Percentiles rank a stretch among this genome's conserved stretches.
Conservation (phyloP, 2,797 vertebrate species). For the Gila robusta region DNA sequence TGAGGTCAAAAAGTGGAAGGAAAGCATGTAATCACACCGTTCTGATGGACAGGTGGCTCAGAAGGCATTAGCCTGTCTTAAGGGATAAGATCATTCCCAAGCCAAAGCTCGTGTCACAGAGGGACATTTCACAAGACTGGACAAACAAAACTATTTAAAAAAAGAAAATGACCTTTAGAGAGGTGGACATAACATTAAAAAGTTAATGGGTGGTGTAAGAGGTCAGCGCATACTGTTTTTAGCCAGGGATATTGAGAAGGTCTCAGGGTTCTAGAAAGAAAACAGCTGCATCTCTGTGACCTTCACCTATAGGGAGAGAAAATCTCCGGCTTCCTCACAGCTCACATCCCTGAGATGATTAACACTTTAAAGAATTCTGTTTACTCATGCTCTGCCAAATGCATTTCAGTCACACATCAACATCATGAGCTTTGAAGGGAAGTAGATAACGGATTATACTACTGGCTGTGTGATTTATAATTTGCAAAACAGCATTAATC, state of each 20-base stretch:
- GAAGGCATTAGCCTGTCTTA: conserved; percentile 58
- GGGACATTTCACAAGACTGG: conserved; percentile 33
- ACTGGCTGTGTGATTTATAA: not conserved
- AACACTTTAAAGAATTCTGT: conserved; percentile 30
- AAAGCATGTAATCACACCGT: conserved; percentile 29
- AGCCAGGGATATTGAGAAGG: not conserved
- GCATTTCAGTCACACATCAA: conserved; percentile 5
- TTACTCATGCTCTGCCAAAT: conserved; percentile 27
- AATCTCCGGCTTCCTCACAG: conserved; percentile 47
- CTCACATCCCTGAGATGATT: conserved; percentile 34
- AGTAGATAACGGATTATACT: not conserved
- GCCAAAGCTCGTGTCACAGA: conserved; percentile 41
- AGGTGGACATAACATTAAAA: not conserved
- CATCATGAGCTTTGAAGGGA: not conserved
- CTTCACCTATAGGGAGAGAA: conserved; percentile 37
- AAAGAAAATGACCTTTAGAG: conserved; percentile 22
- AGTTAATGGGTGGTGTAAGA: not conserved
- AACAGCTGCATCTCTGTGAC: conserved; percentile 10
- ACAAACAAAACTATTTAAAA: conserved; percentile 10
- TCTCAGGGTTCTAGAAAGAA: not conserved
- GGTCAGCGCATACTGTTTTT: not conserved
- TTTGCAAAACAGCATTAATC: not conserved
- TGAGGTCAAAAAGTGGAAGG: not conserved
- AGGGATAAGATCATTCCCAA: conserved; percentile 55
- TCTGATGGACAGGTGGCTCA: conserved; percentile 57